Conservation (phyloP, 2,888 invertebrate species). For the Criorhina ranunculi region DNA sequence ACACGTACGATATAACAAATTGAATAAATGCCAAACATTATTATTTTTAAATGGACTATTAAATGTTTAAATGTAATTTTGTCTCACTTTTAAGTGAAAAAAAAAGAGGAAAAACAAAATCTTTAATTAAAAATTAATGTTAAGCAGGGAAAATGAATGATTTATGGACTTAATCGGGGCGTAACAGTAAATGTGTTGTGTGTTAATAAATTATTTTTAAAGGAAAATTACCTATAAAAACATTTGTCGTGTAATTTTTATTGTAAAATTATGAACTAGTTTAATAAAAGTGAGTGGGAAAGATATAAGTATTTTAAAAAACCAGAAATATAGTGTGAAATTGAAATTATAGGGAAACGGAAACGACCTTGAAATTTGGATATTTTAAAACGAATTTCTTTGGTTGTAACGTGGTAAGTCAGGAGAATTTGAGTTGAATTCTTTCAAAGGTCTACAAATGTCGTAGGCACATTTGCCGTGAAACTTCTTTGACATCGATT, state of each 20-base stretch:
- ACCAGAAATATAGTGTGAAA: background rate
- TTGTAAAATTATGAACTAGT: conserved; percentile 20
- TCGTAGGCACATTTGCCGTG: no score
- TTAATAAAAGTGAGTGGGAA: background rate
- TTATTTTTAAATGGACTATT: conserved; percentile 27
- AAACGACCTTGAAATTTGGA: background rate
- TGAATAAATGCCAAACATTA: conserved; percentile 23
- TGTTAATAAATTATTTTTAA: conserved; percentile 27
- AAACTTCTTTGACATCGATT: no score
- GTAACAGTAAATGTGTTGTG: conserved; percentile 8
- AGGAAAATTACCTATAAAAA: background rate
- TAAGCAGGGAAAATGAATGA: conserved; percentile 23
- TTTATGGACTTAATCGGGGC: conserved; percentile 41
- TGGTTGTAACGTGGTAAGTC: no score
- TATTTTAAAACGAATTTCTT: no score
- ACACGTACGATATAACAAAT: no score
- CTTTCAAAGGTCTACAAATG: no score
- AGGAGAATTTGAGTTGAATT: no score
- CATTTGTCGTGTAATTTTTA: conserved; percentile 11
- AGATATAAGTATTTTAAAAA: background rate
- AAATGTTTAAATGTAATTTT: background rate
- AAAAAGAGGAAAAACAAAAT: background rate
- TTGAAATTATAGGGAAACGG: conserved; percentile 4
- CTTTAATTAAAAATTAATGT: conserved; percentile 47
- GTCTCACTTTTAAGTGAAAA: background rate